phyloP scores from a whole-genome alignment of 2,888 invertebrate genomes.

The Acrobeloides nanus region DNA sequence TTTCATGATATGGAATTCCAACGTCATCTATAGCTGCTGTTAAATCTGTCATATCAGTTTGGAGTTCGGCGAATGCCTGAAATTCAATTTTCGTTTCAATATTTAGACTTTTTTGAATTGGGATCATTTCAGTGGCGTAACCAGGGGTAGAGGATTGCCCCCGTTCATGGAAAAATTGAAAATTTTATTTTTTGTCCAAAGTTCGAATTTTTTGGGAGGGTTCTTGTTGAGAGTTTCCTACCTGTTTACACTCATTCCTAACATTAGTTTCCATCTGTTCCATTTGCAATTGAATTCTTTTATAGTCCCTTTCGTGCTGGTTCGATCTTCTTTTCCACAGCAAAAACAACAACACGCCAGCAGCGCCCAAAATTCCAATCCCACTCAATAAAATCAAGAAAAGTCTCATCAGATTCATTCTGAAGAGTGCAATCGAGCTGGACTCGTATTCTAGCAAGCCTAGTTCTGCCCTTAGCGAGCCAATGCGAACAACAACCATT shows the following conservation, averaged over 20 bases:
- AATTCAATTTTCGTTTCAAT: too few species aligned
- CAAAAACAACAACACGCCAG: slow-evolving; percentile 58
- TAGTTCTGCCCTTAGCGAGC: slow-evolving; percentile 35
- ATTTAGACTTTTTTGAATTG: too few species aligned
- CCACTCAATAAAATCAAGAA: slow-evolving; percentile 20
- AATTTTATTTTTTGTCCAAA: too few species aligned
- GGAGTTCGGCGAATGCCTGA: slow-evolving; percentile 94
- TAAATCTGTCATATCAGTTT: slow-evolving; percentile 90
- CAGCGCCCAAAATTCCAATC: slow-evolving; percentile 18
- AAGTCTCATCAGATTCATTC: slow-evolving; percentile 17
- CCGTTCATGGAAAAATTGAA: too few species aligned
- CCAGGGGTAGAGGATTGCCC: too few species aligned
- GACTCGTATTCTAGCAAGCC: slow-evolving; percentile 38
- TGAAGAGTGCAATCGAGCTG: slow-evolving; percentile 14
- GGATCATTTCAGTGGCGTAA: too few species aligned
- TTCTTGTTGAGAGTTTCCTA: too few species aligned
- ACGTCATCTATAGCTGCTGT: slow-evolving; percentile 83
- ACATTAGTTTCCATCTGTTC: slow-evolving; percentile 96
- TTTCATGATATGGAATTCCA: slow-evolving; percentile 89
- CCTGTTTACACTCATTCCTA: slow-evolving; percentile 91
- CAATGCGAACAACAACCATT: slow-evolving; percentile 68
- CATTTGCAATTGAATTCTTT: slow-evolving; percentile 94
- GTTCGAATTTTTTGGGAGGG: too few species aligned
- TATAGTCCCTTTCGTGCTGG: slow-evolving; percentile 92
- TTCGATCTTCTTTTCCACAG: slow-evolving; percentile 77